Evolutionary conservation across 2,797 vertebrate species (phyloP).

Genomic region (Chlorospingus flavigularis): DNA sequence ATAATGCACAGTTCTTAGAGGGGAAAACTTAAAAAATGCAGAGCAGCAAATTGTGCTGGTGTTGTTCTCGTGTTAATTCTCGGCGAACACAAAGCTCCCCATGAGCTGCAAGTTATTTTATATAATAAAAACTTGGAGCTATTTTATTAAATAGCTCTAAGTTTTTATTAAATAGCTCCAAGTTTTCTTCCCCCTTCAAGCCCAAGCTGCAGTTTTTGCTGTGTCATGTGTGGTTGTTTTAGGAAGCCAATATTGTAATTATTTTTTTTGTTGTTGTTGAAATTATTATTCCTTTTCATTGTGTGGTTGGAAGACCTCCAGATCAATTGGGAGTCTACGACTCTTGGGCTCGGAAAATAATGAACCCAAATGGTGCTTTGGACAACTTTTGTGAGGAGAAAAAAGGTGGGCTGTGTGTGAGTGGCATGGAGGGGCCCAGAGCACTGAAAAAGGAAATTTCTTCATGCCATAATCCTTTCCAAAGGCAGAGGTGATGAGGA

Average conservation of each 20-base stretch:
- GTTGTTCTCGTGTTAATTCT: neutral
- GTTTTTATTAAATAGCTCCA: neutral
- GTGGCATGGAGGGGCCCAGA: neutral
- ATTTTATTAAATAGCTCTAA: neutral
- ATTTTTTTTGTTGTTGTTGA: neutral
- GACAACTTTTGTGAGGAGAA: fast-evolving
- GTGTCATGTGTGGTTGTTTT: neutral
- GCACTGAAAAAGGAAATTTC: fast-evolving
- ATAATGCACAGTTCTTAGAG: neutral
- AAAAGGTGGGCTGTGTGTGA: fast-evolving
- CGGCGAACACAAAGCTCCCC: neutral
- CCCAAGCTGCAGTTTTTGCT: neutral
- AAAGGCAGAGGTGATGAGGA: neutral
- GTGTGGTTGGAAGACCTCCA: neutral
- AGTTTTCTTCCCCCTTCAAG: neutral
- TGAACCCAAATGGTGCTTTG: fast-evolving
- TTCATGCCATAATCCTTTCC: fast-evolving
- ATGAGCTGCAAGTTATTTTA: neutral
- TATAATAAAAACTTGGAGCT: too few relatives aligned
- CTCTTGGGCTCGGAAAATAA: neutral
- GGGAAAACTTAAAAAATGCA: neutral
- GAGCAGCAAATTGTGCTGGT: neutral
- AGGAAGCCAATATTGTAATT: neutral
- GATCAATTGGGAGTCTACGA: neutral
- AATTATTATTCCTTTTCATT: neutral